phyloP scores from a whole-genome alignment of 1,140 invertebrate genomes.

The Brachionus rubens region DNA sequence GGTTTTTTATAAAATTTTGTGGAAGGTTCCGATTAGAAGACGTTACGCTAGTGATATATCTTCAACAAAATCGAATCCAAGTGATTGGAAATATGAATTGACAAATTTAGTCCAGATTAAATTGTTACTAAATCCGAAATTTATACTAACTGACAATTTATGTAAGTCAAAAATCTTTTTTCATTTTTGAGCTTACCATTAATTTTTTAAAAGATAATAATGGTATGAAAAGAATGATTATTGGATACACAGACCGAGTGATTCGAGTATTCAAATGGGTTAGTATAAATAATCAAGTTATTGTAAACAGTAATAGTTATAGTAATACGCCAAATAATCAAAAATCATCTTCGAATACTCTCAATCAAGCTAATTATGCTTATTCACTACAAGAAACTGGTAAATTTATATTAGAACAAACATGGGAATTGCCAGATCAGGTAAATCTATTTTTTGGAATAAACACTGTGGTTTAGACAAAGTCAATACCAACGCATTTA shows the following conservation, averaged over 20 bases:
- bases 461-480: too few relatives aligned
- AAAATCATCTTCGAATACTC: neutral
- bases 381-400: conserved; percentile 15
- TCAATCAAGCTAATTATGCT: neutral
- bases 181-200: too few relatives aligned
- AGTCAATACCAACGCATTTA: too few relatives aligned
- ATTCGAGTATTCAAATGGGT: conserved; percentile 28
- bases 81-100: conserved; percentile 32
- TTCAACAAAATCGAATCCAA: neutral
- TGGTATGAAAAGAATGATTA: conserved; percentile 18
- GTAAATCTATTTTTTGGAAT: neutral
- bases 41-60: conserved; percentile 18
- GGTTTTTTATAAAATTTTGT: too few relatives aligned
- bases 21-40: too few relatives aligned
- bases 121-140: conserved; percentile 19
- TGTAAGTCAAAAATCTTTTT: neutral
- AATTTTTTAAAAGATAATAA: neutral
- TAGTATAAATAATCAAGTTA: neutral
- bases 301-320: conserved; percentile 8
- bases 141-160: conserved; percentile 4
- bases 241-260: conserved; percentile 31
- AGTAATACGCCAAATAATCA: neutral
- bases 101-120: neutral
- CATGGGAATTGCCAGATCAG: conserved; percentile 19
- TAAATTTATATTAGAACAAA: conserved; percentile 21